Evolutionary conservation across 2,888 invertebrate genomes (phyloP).

Genomic region (Byasa hedistus): DNA sequence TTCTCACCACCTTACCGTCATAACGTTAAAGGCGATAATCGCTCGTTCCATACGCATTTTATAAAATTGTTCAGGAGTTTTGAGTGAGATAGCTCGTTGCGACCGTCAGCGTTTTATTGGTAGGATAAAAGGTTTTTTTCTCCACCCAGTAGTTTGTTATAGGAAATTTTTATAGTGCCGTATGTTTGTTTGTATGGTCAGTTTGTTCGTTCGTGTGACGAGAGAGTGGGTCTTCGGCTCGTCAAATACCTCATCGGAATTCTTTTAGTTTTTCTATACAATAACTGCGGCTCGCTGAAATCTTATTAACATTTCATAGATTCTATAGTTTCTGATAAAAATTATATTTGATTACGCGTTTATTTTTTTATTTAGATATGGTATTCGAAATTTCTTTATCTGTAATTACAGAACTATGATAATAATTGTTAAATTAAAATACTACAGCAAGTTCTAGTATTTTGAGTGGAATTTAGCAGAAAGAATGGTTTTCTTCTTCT

Average conservation of each 20-base stretch:
- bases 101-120: constrained; percentile 56
- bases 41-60: constrained; percentile 2
- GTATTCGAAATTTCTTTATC: too few species aligned
- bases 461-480: too few species aligned
- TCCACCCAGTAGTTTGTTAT: constrained; percentile 37
- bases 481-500: too few species aligned
- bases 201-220: constrained; percentile 8
- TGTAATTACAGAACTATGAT: too few species aligned
- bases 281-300: background rate
- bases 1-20: constrained; percentile 30
- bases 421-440: too few species aligned
- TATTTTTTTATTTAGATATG: too few species aligned
- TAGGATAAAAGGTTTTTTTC: constrained; percentile 48
- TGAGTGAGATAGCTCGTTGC: constrained; percentile 39
- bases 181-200: constrained; percentile 24
- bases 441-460: too few species aligned
- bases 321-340: background rate
- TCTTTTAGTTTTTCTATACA: constrained; percentile 8
- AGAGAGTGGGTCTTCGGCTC: background rate
- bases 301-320: constrained; percentile 4
- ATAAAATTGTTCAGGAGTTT: constrained; percentile 31
- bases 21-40: constrained; percentile 34
- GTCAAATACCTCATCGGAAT: constrained; percentile 18
- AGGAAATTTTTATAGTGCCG: constrained; percentile 36
- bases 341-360: too few species aligned